These are phyloP conservation scores for Tetranychus truncatus DNA, from an alignment of 2,888 invertebrate species.

Conservation along the genomic window DNA sequence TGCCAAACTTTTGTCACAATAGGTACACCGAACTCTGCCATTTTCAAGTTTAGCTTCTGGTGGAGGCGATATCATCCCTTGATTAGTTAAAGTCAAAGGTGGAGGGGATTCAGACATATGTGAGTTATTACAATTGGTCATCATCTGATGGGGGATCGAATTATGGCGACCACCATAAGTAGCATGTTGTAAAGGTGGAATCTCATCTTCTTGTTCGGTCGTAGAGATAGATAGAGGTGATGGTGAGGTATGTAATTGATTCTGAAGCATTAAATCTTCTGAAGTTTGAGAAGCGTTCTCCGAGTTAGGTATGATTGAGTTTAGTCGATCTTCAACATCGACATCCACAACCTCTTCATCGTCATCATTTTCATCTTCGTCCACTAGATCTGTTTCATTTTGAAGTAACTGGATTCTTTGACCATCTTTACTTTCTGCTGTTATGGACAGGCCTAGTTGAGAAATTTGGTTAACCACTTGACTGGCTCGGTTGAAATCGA, in stretches of 20 bases:
- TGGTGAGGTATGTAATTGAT: background rate
- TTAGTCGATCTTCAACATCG: background rate
- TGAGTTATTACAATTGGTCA: background rate
- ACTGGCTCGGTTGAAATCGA: background rate
- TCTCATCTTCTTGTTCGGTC: background rate
- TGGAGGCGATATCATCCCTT: background rate
- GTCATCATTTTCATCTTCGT: background rate
- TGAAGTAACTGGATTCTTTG: background rate
- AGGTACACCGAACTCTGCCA: background rate
- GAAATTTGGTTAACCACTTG: background rate
- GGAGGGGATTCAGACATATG: background rate
- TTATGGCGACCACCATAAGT: background rate
- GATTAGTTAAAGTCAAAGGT: background rate
- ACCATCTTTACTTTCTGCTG: background rate
- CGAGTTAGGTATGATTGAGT: background rate
- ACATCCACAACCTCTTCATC: background rate
- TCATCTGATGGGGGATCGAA: background rate
- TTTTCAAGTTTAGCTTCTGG: background rate
- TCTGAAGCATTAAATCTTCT: background rate
- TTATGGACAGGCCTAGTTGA: background rate
- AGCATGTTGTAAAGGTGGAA: background rate
- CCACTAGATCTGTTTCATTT: background rate
- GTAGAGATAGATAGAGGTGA: background rate
- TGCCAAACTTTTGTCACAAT: constrained; percentile 7
- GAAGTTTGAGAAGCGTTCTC: background rate